These are phyloP conservation scores for Scyliorhinus canicula DNA, from an alignment of 2,797 vertebrate genomes.

Conservation along the genomic window DNA sequence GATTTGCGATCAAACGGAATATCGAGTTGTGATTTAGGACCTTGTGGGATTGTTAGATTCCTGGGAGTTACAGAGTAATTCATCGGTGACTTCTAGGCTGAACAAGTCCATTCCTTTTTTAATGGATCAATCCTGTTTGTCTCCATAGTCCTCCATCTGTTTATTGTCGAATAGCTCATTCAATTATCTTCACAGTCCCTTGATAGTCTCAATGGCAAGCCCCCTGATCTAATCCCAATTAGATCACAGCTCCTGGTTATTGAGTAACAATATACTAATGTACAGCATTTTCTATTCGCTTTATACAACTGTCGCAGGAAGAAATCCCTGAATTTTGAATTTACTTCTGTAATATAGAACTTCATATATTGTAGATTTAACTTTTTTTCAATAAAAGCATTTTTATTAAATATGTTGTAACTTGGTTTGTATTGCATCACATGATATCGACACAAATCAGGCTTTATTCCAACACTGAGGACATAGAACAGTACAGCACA, in stretches of 20 bases:
- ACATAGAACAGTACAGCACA: background rate
- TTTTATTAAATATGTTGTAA: background rate
- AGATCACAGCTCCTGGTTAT: background rate
- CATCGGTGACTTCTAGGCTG: background rate
- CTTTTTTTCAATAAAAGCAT: slow-evolving; percentile 24
- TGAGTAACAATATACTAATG: background rate
- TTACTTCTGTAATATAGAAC: slow-evolving; percentile 21
- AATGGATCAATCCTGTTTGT: background rate
- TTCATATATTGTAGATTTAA: background rate
- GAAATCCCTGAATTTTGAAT: slow-evolving; percentile 11
- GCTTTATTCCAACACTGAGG: background rate
- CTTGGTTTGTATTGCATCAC: background rate
- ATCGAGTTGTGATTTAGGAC: background rate
- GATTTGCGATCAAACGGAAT: background rate
- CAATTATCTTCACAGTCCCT: background rate
- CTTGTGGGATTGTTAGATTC: no score
- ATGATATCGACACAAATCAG: background rate
- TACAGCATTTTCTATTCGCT: background rate
- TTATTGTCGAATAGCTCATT: background rate
- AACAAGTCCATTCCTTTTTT: background rate
- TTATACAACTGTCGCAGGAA: background rate
- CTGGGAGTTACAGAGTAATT: background rate
- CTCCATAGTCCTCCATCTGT: background rate
- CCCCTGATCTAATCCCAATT: background rate
- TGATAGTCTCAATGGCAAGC: background rate